Evolutionary conservation across 2,888 invertebrate genomes (phyloP), one percentile per base, ranked within the genome.

Genomic region (Norana najaformis): DNA sequence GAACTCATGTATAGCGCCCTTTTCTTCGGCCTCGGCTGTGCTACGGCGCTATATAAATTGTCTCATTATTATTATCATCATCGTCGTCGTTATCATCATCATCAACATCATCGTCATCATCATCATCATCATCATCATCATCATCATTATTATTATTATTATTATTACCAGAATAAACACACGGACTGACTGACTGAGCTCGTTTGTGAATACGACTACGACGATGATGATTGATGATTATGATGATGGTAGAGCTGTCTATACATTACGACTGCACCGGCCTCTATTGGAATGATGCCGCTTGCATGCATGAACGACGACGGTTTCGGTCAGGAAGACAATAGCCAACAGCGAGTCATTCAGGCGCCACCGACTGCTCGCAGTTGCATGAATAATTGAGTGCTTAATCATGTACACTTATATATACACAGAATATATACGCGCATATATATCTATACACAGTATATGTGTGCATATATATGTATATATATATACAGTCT

Each of bases 381-480:
- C 85, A 85, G 35, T 35, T 14, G 35, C 85, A 37, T 85, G 85
- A 85, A 85, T 85, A n/a, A 36, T 85, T 85, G 37, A 85, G 35
- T 36, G 37, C 35, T 85, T 85, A 85, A 85, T 85, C 85, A 85
- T 85, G 85, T 37, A 85, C 85, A 85, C 4, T 20, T 3, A 4
- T 11, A 83, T 83, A 83, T 34, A 34, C 35, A 18, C 16, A 18
- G 23, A 18, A 53, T 53, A 53, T 83, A 83, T 35, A 83, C 18
- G 30, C 18, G 18, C 30, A n/a, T 83, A 83, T 53, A n/a, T n/a
- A 14, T n/a, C 16, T 30, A 30, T 35, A 35, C 34, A 83, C 34
- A 83, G 34, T 14, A 83, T 14, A 83, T 14, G 34, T 83, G 34
- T 35, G 34, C 3, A 83, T 83, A 83, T 83, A 83, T 6, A n/a